These are phyloP conservation scores for Penaeus indicus DNA, from an alignment of 1,140 invertebrate genomes.

Conservation along the genomic window DNA sequence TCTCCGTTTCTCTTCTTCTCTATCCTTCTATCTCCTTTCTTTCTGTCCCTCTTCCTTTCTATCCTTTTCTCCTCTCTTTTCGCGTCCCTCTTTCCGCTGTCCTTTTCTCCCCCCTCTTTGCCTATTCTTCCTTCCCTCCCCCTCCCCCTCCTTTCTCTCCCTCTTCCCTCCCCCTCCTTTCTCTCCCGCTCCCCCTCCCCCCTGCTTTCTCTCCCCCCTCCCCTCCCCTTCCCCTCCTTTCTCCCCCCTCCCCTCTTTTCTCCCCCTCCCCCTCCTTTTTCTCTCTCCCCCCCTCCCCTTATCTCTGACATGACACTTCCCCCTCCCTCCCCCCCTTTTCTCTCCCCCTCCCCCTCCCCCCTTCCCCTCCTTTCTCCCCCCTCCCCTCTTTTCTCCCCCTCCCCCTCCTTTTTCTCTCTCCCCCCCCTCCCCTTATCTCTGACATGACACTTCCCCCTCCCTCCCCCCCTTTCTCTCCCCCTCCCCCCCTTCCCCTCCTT, in stretches of 20 bases:
- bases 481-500: neutral
- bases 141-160: neutral
- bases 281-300: neutral
- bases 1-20: neutral
- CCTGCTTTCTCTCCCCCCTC: neutral
- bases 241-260: neutral
- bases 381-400: neutral
- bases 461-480: neutral
- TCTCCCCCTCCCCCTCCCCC: neutral
- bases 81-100: neutral
- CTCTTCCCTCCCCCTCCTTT: neutral
- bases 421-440: neutral
- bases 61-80: neutral
- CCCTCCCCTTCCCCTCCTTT: neutral
- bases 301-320: neutral
- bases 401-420: neutral
- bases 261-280: neutral
- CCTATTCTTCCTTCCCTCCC: neutral
- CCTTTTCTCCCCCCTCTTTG: neutral
- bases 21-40: neutral
- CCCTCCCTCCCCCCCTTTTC: neutral
- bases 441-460: neutral
- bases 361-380: neutral
- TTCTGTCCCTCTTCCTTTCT: neutral
- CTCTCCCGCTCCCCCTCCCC: neutral